Base-by-base conservation (phyloP, 1,140 invertebrate species). In the Muscidifurax raptorellus region DNA sequence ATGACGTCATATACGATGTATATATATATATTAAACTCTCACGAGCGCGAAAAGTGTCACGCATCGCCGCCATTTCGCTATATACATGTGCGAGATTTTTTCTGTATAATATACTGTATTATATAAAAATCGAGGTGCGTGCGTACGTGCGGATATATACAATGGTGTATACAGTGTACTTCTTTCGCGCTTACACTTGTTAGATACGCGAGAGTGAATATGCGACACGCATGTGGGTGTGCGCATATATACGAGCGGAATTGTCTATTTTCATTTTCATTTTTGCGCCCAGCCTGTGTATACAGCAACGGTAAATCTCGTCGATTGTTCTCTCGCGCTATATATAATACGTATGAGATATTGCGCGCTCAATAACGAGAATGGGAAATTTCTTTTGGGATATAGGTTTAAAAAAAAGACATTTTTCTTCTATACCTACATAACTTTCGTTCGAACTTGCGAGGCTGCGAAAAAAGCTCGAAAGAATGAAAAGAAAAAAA, bases 1-100 rank as follows among this genome's bases (percentile, higher is more conserved):
- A 80, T 92, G 92, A 93, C 92, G 92, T 93, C 91, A 92, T 15
- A 3, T 36, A n/a, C 32, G 66, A n/a, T n/a, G n/a, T n/a, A n/a
- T n/a, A n/a, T n/a, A n/a, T n/a, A n/a, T n/a, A n/a, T n/a, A n/a
- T n/a, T 47, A 47, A 7, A 9, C 25, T 30, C 13, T n/a, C n/a
- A n/a, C n/a, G n/a, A n/a, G 40, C 25, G 28, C 80, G 69, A 0
- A 27, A 72, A 67, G 88, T 92, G 92, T 92, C 91, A 92, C 91
- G 92, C 88, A 91, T 92, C 89, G 92, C 83, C 89, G 91, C 40
- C 36, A 78, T 83, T 83, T 83, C 71, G 25, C 52, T 30, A 66
- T 66, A 66, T 66, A 66, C 59, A 66, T 22, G 59, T 3, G 28
- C 18, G n/a, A 44, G 47, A 32, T 25, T 82, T 74, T 74, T 52